phyloP scores from a whole-genome alignment of 2,888 invertebrate species.

The Melanophora roralis region DNA sequence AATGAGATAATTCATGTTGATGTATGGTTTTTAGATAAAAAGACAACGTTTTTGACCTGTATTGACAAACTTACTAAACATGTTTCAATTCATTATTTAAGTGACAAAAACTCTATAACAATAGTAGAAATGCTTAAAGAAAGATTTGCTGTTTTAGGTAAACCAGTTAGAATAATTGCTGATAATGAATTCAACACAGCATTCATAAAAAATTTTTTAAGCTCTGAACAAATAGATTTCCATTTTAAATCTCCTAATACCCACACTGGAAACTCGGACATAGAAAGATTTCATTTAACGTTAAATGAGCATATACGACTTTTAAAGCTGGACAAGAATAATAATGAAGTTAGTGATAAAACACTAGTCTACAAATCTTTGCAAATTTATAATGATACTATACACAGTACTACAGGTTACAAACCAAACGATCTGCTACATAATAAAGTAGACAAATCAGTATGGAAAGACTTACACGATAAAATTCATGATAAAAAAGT shows the following conservation, averaged over 20 bases:
- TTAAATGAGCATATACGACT: slow-evolving; percentile 51
- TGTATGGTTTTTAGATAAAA: neutral
- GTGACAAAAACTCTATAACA: slow-evolving; percentile 5
- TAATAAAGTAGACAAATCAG: no score
- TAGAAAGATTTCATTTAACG: slow-evolving; percentile 47
- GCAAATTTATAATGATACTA: slow-evolving; percentile 50
- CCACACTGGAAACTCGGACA: slow-evolving; percentile 35
- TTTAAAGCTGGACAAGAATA: slow-evolving; percentile 38
- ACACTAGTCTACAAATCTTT: slow-evolving; percentile 44
- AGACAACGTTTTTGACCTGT: neutral
- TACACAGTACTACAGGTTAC: slow-evolving; percentile 49
- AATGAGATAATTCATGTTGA: no score
- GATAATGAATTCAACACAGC: slow-evolving; percentile 8
- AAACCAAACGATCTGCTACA: slow-evolving; percentile 25
- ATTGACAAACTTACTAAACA: slow-evolving; percentile 13
- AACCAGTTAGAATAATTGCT: slow-evolving; percentile 36
- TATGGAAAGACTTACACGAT: no score
- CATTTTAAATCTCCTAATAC: slow-evolving; percentile 9
- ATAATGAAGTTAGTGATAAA: slow-evolving; percentile 38
- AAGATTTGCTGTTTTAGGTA: slow-evolving; percentile 43
- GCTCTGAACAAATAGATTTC: neutral
- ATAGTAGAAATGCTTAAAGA: slow-evolving; percentile 19
- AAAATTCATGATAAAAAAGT: no score
- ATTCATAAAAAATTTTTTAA: neutral
- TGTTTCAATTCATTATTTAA: neutral